Percentiles rank a stretch among this genome's conserved stretches.
Evolutionary conservation across 2,113 vertebrate species (phyloP).

Genomic region (Cariama cristata): DNA sequence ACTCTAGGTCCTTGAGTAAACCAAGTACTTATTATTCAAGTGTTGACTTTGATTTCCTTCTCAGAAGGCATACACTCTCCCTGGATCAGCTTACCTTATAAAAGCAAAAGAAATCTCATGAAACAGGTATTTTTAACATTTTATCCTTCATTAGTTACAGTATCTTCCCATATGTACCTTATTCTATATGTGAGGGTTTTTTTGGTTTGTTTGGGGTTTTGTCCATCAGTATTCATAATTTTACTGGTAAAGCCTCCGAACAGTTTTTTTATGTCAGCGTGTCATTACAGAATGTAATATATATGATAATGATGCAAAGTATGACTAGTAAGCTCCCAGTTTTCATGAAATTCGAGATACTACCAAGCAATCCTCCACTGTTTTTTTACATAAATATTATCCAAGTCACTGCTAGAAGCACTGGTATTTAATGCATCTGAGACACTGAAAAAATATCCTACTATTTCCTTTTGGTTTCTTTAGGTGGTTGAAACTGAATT

Average conservation of each 20-base stretch:
- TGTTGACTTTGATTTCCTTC: not conserved
- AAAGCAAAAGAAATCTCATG: not conserved
- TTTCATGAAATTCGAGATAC: not conserved
- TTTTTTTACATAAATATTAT: not conserved
- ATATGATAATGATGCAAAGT: not conserved
- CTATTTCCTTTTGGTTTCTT: not conserved
- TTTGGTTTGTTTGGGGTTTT: not conserved
- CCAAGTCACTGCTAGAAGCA: not conserved
- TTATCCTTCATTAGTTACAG: not conserved
- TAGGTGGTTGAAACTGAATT: not conserved
- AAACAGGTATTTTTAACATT: not conserved
- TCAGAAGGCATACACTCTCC: not conserved
- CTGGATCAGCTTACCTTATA: not conserved
- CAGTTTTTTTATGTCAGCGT: not conserved
- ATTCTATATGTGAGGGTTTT: not conserved
- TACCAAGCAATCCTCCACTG: not conserved
- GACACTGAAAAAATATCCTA: not conserved
- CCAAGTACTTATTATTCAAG: not conserved
- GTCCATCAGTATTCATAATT: not conserved
- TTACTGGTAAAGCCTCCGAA: not conserved
- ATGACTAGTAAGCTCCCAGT: not conserved
- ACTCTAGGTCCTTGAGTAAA: not conserved
- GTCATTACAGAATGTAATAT: not conserved
- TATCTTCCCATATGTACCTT: not conserved
- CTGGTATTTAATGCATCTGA: not conserved